Percentiles rank a stretch among this genome's conserved stretches.
Conservation (phyloP, 2,888 invertebrate genomes). For the Zelleria hepariella region DNA sequence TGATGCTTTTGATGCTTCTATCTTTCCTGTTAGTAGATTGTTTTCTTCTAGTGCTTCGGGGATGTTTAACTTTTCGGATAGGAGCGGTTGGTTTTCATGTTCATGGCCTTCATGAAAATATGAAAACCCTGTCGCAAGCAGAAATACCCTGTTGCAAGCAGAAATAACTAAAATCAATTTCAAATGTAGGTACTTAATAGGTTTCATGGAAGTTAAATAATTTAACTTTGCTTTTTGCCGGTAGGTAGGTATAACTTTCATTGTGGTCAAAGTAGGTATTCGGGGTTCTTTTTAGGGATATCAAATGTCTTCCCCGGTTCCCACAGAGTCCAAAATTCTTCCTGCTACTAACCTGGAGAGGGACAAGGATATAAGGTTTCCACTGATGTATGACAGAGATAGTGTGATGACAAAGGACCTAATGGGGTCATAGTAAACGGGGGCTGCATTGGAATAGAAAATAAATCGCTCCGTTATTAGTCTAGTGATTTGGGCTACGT, state of each 20-base stretch:
- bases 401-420: background rate
- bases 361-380: background rate
- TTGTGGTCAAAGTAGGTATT: background rate
- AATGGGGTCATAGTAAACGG: background rate
- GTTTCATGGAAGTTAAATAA: no score
- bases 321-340: conserved; percentile 20
- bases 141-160: no score
- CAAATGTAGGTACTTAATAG: no score
- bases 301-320: conserved; percentile 35
- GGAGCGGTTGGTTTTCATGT: no score
- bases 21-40: no score
- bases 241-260: background rate
- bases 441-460: background rate
- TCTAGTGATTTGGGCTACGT: background rate
- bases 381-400: background rate
- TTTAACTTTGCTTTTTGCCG: background rate
- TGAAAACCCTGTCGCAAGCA: no score
- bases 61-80: no score
- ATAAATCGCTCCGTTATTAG: background rate
- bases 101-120: no score
- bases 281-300: conserved; percentile 19
- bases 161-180: no score
- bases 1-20: no score
- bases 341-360: background rate
- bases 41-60: no score